Evolutionary conservation across 2,797 vertebrate genomes (phyloP), one percentile per base, ranked within the genome.

Genomic region (Chromobotia macracanthus): DNA sequence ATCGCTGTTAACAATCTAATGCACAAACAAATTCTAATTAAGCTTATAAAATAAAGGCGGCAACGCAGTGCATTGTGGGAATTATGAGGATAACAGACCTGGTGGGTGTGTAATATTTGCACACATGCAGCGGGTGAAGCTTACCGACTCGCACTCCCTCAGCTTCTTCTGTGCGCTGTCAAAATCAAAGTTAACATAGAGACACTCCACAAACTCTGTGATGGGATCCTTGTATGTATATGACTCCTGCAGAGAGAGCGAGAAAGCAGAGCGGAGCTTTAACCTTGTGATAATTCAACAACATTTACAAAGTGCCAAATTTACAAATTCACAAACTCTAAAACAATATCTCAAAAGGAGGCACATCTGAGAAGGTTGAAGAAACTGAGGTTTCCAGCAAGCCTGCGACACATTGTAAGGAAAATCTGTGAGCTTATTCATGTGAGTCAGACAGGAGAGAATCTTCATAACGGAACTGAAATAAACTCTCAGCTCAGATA

Each of bases 131-230:
- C 19, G n/a, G 76, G 67, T 41, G 56, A 51, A 50, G 4, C 96
- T 96, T 92, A 98, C 95, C 77, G 95, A 96, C 92, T 97, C 96
- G 53, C 96, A 96, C 86, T 97, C 95, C 81, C 97, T 92, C 83
- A 97, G 92, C 76, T 97, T 98, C 91, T 95, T 97, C 92, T 98
- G 96, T n/a, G 96, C 96, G 2, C 96, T 95, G 92, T 98, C 96
- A 15, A 98, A 98, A 92, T 98, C 96, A 85, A 98, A 98, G 87
- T 98, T 97, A 80, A 98, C 96, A 0, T 98, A 98, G 13, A 98
- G 93, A 76, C 96, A 98, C 89, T 98, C 96, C 88, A 97, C 96
- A 88, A 97, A 98, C 88, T 98, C 97, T 19, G 97, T 98, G 84
- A 98, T 97, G 65, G 97, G 96, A 82, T 98, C 97, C 87, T 96